Base-by-base conservation (phyloP, 2,797 vertebrate genomes). In the Channa striata region DNA sequence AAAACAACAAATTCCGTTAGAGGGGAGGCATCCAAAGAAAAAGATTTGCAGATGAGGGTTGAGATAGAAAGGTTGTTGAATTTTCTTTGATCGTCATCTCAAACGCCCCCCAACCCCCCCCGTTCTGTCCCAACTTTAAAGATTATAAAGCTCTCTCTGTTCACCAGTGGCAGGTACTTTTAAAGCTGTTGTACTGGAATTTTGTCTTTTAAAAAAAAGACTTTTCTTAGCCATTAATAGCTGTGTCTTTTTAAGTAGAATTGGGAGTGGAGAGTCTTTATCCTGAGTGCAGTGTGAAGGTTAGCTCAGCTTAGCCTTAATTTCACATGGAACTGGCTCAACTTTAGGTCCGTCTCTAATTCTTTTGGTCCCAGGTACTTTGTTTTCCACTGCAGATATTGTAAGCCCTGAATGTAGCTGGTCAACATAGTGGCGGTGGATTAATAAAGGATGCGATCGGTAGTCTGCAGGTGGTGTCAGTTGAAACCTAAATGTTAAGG, bases 1-100 rank as follows among this genome's bases (percentile, higher is more conserved):
- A 91, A 93, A 93, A 92, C 90, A 92, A 87, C 89, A 85, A 77
- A 73, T 75, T 68, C 60, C 68, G 46, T 53, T 49, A 58, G 76
- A 75, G 53, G 77, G 62, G 78, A 59, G 33, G 53, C 43, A 19
- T 59, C 49, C 40, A 3, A 10, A 7, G 74, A 12, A 78, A 82
- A 89, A 66, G 80, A 90, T 87, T 80, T 87, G 81, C 59, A 75
- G 82, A 91, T 87, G 78, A 87, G 77, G 57, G 39, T 44, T 40
- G 59, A 68, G 79, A 71, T 59, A 36, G 75, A 65, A 74, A 88
- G 75, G 70, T 68, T 87, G 68, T 52, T 65, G 50, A 44, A 64
- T 53, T 68, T 51, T 60, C 71, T 84, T 80, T 80, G 59, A 81
- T 76, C 3, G 10, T 9, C 39, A 56, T 56, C 33, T 34, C 2